Base-by-base conservation (phyloP, 2,113 vertebrate species). In the Poeciliopsis occidentalis region DNA sequence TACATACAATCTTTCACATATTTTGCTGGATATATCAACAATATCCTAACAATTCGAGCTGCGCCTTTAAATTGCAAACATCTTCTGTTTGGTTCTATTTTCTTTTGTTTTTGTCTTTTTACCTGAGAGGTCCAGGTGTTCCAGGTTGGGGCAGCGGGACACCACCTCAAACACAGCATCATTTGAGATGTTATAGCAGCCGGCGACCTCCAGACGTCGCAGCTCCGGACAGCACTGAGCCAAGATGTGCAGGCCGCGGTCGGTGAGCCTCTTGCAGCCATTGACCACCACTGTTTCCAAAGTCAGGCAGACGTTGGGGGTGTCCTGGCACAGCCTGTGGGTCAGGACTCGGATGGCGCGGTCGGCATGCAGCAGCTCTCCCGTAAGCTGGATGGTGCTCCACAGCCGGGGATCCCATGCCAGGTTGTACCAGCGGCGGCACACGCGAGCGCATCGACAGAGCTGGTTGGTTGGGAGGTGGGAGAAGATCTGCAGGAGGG, bases 91-190 rank as follows among this genome's bases (percentile, higher is more conserved):
- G 7, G 3, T 22, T 54, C 22, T 54, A 54, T 2, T 54, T 24
- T 22, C 22, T 22, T 3, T 17, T 4, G 7, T 37, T 0, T 47
- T 31, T 39, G 44, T 74, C 2, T 73, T 24, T 8, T 86, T 96
- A 99, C 98, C 98, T 95, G 98, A 98, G 73, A 99, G 96, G 83
- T 99, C 96, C 81, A 99, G 94, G 92, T 98, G 96, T 80, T 99
- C 97, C 94, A 99, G 91, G 91, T 96, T 97, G 79, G 98, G 97
- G 80, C 98, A 99, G 80, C 96, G 94, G 26, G 98, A 98, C 75
- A 99, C 97, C 37, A 99, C 95, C 71, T 99, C 97, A 60, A 98
- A 98, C 82, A 99, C 95, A 0, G 97, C 97, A 27, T 99, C 96
- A 0, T 99, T 98, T 76, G 98, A 99, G 92, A 99, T 95, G 65